Base-by-base conservation (phyloP, 2,797 vertebrate species). In the Champsocephalus gunnari region DNA sequence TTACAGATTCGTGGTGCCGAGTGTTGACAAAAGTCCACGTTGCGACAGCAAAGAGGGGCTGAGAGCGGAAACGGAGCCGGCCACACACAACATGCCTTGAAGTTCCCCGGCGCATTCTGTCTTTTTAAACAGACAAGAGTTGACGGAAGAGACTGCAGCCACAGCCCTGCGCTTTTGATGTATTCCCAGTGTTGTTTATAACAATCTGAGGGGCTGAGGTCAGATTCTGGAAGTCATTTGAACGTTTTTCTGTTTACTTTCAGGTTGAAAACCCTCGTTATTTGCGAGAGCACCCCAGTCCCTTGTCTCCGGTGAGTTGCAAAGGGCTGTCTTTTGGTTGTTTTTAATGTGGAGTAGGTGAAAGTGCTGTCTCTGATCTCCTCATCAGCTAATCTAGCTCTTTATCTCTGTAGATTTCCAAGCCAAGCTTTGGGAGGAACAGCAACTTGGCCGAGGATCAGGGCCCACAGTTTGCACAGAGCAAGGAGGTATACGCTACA, bases 241-340 rank as follows among this genome's bases (percentile, higher is more conserved):
- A 54, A 82, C 54, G 47, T 78, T 85, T 89, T 77, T 82, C 62
- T 83, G 10, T 86, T 85, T 86, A 32, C 81, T 92, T 94, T 78
- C 93, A 99, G 97, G 93, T 98, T 84, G 96, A 98, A 93, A 98
- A 97, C 83, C 97, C 97, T 81, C 95, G 97, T 87, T 99, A 99
- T 71, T 91, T 98, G 90, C 93, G 96, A 81, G 96, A 97, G 89
- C 97, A 95, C 55, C 95, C 94, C 0, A 14, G 96, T 51, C 93
- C 95, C 11, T 61, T 96, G 65, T 95, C 97, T 78, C 90, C 97
- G 93, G 97, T 99, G 94, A 86, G 96, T 96, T 67, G 0, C 56
- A 21, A 62, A 8, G 21, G 5, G 28, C 32, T 57, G 67, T 34
- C 58, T 78, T 56, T 6, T 67, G 64, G 55, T 61, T 74, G 44